A percentile compares a stretch with the other conserved stretches of the same genome.
These are phyloP conservation scores for Muscina levida DNA, from an alignment of 2,888 invertebrate species.

Conservation along the genomic window DNA sequence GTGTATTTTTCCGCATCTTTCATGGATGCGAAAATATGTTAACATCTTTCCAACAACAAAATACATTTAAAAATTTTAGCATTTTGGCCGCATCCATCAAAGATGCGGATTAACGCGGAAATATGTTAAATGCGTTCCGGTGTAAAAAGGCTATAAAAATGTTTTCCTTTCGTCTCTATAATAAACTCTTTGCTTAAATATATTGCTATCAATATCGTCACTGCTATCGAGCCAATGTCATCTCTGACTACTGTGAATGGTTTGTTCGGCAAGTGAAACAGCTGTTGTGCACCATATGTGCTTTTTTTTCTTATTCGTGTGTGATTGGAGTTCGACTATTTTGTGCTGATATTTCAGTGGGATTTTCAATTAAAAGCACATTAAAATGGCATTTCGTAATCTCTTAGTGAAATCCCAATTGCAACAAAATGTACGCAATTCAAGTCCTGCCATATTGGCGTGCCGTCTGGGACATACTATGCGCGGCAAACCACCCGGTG, in stretches of 20 bases:
- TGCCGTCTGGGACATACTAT: conserved; percentile 82
- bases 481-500: conserved; percentile 86
- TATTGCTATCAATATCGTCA: too few species aligned
- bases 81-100: too few species aligned
- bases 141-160: too few species aligned
- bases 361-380: conserved; percentile 20
- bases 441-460: conserved; percentile 60
- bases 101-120: too few species aligned
- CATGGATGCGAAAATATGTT: too few species aligned
- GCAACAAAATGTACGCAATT: conserved; percentile 66
- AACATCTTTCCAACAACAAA: too few species aligned
- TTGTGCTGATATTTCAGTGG: neutral
- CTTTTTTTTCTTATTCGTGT: too few species aligned
- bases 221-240: neutral
- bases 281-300: conserved; percentile 22
- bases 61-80: too few species aligned
- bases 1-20: too few species aligned
- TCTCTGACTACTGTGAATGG: conserved; percentile 35
- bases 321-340: neutral
- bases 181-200: too few species aligned
- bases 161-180: too few species aligned
- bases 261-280: neutral
- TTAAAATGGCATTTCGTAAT: conserved; percentile 73
- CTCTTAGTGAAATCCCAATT: conserved; percentile 73
- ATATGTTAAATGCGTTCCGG: too few species aligned